Conservation (phyloP, 1,140 invertebrate species). For the Homalodisca vitripennis region DNA sequence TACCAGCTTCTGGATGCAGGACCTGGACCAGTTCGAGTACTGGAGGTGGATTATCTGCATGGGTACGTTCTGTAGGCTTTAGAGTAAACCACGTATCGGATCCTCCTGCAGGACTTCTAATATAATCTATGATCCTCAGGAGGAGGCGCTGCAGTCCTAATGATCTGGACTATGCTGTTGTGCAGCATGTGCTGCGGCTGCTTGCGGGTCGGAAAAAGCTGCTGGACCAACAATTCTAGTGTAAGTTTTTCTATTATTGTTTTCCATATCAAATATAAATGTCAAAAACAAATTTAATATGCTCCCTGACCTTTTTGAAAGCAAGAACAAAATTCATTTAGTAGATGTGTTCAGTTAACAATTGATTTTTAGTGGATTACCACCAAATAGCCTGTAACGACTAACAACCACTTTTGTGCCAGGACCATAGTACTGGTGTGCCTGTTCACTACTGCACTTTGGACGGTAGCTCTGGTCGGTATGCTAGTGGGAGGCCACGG, state of each 20-base stretch:
- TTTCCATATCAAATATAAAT: neutral
- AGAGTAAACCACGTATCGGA: no score
- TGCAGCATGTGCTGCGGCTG: constrained; percentile 55
- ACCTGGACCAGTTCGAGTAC: constrained; percentile 47
- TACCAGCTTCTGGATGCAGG: constrained; percentile 44
- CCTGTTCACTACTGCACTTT: constrained; percentile 38
- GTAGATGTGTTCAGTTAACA: no score
- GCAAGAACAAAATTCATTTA: no score
- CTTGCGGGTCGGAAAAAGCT: constrained; percentile 52
- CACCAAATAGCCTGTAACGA: no score
- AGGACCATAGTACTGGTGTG: constrained; percentile 35
- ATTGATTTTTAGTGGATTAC: no score
- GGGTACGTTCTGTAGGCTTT: constrained; percentile 42
- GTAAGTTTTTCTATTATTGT: constrained; percentile 38
- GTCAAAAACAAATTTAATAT: no score
- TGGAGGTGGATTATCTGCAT: constrained; percentile 49
- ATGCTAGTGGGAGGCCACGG: constrained; percentile 43
- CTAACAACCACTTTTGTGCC: neutral
- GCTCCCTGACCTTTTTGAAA: no score
- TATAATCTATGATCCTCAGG: no score
- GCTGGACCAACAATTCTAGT: constrained; percentile 56
- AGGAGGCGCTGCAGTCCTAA: constrained; percentile 49
- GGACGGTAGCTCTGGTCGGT: constrained; percentile 38
- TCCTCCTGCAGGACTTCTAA: no score
- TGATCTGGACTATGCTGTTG: constrained; percentile 52